Conservation (phyloP, 64 coral and sea anemone species). For the Stichodactyla helianthus region DNA sequence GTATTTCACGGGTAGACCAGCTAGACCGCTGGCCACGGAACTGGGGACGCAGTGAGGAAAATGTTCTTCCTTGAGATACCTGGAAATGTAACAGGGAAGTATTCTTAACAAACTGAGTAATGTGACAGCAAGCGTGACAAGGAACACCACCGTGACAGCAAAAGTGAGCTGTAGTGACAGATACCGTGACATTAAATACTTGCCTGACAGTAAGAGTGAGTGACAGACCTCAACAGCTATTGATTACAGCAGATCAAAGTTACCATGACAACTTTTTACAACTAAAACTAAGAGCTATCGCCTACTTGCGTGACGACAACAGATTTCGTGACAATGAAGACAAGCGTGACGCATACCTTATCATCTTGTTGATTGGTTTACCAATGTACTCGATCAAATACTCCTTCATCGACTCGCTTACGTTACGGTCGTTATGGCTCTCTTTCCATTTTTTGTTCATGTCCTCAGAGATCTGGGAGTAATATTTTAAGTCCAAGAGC, state of each 20-base stretch:
- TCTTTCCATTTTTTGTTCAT: constrained; percentile 57
- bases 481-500: constrained; percentile 41
- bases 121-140: not conserved
- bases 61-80: constrained; percentile 75
- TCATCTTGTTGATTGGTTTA: constrained; percentile 52
- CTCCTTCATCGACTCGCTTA: constrained; percentile 66
- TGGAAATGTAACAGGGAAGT: not conserved
- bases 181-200: not conserved
- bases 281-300: too few species aligned
- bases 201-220: not conserved
- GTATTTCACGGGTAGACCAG: constrained; percentile 58
- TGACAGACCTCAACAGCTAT: not conserved
- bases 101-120: not conserved
- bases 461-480: constrained; percentile 40
- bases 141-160: not conserved
- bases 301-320: too few species aligned
- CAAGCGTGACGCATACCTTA: constrained; percentile 30
- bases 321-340: too few species aligned
- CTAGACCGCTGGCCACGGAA: constrained; percentile 83
- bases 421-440: constrained; percentile 39
- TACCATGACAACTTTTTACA: too few species aligned
- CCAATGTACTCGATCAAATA: constrained; percentile 77
- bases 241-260: too few species aligned
- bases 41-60: constrained; percentile 79
- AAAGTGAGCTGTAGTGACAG: not conserved